Percentiles rank a stretch among this genome's conserved stretches.
Conservation (phyloP, 2,113 vertebrate species). For the Heterochromis multidens region DNA sequence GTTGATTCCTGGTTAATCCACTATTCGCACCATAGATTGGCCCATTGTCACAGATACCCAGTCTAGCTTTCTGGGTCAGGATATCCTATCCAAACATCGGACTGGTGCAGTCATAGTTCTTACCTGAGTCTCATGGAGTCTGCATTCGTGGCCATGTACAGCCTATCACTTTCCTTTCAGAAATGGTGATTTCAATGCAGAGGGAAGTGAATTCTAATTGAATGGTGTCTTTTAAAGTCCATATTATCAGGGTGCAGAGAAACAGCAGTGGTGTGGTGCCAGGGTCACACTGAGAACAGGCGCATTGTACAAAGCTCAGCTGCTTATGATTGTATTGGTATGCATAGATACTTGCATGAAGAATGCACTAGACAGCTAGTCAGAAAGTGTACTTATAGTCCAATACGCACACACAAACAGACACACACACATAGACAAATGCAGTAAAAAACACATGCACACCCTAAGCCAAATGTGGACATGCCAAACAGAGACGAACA, state of each 20-base stretch:
- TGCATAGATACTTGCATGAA: background rate
- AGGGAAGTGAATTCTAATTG: slow-evolving; percentile 40
- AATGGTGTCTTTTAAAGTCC: slow-evolving; percentile 31
- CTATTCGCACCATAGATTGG: background rate
- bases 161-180: background rate
- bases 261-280: slow-evolving; percentile 30
- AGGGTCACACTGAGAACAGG: slow-evolving; percentile 1
- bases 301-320: background rate
- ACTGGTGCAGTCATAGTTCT: background rate
- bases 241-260: slow-evolving; percentile 5
- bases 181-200: slow-evolving; percentile 2
- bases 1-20: no score
- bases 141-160: background rate
- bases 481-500: slow-evolving; percentile 65
- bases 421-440: background rate
- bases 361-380: background rate
- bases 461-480: slow-evolving; percentile 55
- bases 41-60: background rate
- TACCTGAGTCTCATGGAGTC: background rate
- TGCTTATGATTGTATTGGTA: slow-evolving; percentile 3
- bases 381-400: slow-evolving; percentile 5
- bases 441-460: background rate
- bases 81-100: background rate
- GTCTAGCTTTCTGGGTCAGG: rapidly evolving
- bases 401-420: background rate